Conservation (phyloP, 2,888 invertebrate species). For the Sceliomorpha sp. region DNA sequence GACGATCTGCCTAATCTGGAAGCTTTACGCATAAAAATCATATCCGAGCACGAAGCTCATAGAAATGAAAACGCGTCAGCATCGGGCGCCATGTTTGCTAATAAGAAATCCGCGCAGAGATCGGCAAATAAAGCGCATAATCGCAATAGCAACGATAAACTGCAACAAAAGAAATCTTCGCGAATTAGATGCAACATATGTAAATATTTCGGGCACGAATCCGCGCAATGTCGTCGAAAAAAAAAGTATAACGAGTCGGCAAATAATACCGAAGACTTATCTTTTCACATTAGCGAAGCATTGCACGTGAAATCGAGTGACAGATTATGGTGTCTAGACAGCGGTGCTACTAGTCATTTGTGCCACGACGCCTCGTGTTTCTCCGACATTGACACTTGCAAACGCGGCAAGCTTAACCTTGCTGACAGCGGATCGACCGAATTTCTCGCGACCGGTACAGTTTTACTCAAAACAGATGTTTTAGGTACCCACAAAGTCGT, state of each 20-base stretch:
- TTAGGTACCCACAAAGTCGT: too few species aligned
- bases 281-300: not conserved
- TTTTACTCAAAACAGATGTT: too few species aligned
- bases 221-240: not conserved
- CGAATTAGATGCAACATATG: not conserved
- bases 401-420: not conserved
- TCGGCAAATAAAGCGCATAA: too few species aligned
- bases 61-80: not conserved
- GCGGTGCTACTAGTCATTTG: conserved; percentile 2
- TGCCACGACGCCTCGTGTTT: not conserved
- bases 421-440: conserved; percentile 4
- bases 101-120: not conserved
- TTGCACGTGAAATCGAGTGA: not conserved
- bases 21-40: not conserved
- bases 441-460: too few species aligned
- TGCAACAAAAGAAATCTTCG: not conserved
- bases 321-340: conserved; percentile 6
- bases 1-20: too few species aligned
- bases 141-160: not conserved
- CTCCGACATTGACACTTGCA: not conserved
- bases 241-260: not conserved
- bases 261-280: not conserved
- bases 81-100: not conserved
- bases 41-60: not conserved
- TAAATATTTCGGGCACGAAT: not conserved